Conservation (phyloP, 2,888 invertebrate species). For the Stomorhina lunata region DNA sequence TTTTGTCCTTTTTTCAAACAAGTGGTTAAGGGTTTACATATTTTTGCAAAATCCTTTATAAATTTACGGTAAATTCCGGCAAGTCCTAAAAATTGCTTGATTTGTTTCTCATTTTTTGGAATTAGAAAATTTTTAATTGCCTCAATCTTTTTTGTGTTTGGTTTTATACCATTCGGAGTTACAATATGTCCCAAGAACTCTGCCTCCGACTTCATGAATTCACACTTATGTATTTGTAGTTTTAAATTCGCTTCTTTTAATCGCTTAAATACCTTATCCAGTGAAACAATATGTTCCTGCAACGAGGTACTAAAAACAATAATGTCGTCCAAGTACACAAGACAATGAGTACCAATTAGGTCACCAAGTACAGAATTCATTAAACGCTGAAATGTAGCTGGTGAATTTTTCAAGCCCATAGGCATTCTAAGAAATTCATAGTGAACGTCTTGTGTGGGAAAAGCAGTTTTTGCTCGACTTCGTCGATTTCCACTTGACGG, state of each 20-base stretch:
- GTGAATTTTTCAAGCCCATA: conserved; percentile 60
- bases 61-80: conserved; percentile 16
- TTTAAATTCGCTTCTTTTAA: not conserved
- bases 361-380: conserved; percentile 69
- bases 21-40: conserved; percentile 5
- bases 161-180: conserved; percentile 16
- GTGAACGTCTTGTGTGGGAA: conserved; percentile 59
- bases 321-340: conserved; percentile 24
- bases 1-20: conserved; percentile 34
- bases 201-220: no score
- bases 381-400: conserved; percentile 65
- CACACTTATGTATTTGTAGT: no score
- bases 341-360: conserved; percentile 42
- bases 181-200: conserved; percentile 24
- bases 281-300: conserved; percentile 2
- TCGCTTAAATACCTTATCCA: not conserved
- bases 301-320: conserved; percentile 47
- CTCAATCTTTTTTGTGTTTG: conserved; percentile 45
- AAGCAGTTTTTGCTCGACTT: conserved; percentile 64
- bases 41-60: conserved; percentile 31
- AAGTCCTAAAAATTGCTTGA: conserved; percentile 7
- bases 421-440: conserved; percentile 66
- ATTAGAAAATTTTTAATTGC: conserved; percentile 66
- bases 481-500: conserved; percentile 67
- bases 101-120: conserved; percentile 65